These are phyloP conservation scores for Gastrophryne carolinensis DNA, from an alignment of 2,797 vertebrate genomes.

Conservation along the genomic window DNA sequence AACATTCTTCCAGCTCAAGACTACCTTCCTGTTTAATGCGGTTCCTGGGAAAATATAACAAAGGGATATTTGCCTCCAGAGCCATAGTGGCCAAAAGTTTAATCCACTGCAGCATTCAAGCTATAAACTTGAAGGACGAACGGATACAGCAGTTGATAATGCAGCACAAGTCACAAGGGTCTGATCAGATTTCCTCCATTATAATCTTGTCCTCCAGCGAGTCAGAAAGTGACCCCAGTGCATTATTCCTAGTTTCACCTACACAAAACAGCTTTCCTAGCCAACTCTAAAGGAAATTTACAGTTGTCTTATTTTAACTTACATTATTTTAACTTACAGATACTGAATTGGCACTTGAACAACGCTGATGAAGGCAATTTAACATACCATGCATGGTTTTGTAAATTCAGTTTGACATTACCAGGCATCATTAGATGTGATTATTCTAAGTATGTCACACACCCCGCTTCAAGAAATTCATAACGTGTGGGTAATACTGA, in stretches of 20 bases:
- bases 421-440: too few species aligned
- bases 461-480: too few species aligned
- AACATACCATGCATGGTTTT: too few species aligned
- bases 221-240: slow-evolving; percentile 22
- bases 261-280: too few species aligned
- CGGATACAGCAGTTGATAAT: slow-evolving; percentile 18
- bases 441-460: too few species aligned
- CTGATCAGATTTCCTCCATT: slow-evolving; percentile 45
- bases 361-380: too few species aligned
- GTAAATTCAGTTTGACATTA: too few species aligned
- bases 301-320: too few species aligned
- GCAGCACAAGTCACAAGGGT: slow-evolving; percentile 26
- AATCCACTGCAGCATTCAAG: background rate
- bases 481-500: too few species aligned
- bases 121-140: slow-evolving; percentile 20
- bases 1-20: slow-evolving; percentile 17
- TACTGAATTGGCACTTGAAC: too few species aligned
- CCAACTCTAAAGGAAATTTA: too few species aligned
- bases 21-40: slow-evolving; percentile 30
- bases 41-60: slow-evolving; percentile 21
- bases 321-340: too few species aligned
- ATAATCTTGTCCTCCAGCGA: slow-evolving; percentile 39
- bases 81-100: background rate
- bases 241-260: background rate
- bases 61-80: slow-evolving; percentile 4